Evolutionary conservation across 2,888 invertebrate genomes (phyloP).

Genomic region (Aspidiotus rigidus): DNA sequence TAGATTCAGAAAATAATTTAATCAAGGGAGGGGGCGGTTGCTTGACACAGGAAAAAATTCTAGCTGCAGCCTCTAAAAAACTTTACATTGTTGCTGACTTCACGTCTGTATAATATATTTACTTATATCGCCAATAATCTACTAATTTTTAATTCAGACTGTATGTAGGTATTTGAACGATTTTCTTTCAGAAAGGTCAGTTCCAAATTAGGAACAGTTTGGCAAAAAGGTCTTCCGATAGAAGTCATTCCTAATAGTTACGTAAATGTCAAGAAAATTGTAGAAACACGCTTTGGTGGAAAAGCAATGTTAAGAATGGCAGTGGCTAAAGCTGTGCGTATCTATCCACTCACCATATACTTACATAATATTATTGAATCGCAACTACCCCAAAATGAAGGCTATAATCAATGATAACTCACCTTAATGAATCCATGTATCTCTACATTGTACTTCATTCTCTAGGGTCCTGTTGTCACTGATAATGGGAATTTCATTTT

Average conservation of each 20-base stretch:
- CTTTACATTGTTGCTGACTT: slow-evolving; percentile 88
- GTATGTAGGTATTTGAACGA: too few relatives aligned
- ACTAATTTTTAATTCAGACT: too few relatives aligned
- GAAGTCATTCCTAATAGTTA: slow-evolving; percentile 93
- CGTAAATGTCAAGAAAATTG: slow-evolving; percentile 65
- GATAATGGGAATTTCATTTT: slow-evolving; percentile 97
- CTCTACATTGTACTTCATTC: slow-evolving; percentile 17
- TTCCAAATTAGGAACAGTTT: slow-evolving; percentile 69
- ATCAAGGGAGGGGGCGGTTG: slow-evolving; percentile 99
- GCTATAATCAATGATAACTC: too few relatives aligned
- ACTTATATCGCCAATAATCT: background rate
- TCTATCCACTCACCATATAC: too few relatives aligned
- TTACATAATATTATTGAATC: too few relatives aligned
- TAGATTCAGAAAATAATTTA: slow-evolving; percentile 51
- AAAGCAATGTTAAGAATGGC: slow-evolving; percentile 70
- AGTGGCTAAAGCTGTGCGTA: slow-evolving; percentile 64
- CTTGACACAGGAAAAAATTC: slow-evolving; percentile 91
- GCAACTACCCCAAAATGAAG: too few relatives aligned
- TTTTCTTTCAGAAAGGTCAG: slow-evolving; percentile 61
- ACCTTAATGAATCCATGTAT: too few relatives aligned
- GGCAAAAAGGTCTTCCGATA: slow-evolving; percentile 88
- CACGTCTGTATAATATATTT: slow-evolving; percentile 47
- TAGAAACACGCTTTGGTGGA: slow-evolving; percentile 65
- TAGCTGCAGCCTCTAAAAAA: slow-evolving; percentile 81
- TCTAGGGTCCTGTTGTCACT: slow-evolving; percentile 80